Conservation (phyloP, 2,113 vertebrate genomes). For the Sceloporus tristichus region DNA sequence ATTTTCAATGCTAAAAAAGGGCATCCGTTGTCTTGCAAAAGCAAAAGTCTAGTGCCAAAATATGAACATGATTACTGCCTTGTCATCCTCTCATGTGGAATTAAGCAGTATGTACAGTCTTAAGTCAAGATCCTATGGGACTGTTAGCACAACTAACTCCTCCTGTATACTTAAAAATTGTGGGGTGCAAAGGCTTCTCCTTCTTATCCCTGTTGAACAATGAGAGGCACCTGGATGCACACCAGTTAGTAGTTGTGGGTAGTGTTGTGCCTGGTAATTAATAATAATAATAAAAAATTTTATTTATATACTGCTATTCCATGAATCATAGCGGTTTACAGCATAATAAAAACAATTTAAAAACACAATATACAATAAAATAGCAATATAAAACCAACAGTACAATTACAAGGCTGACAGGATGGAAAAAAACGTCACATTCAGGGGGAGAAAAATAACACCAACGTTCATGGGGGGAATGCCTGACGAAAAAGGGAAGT, state of each 20-base stretch:
- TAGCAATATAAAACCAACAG: no score
- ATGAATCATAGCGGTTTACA: no score
- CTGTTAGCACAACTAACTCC: background rate
- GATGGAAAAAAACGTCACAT: no score
- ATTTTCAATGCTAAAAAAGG: conserved; percentile 52
- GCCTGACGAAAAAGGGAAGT: no score
- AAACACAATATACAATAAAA: no score
- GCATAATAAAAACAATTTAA: no score
- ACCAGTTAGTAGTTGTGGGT: background rate
- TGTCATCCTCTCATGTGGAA: conserved; percentile 7
- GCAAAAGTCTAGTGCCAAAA: conserved; percentile 13
- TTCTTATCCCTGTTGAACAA: no score
- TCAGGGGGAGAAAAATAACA: no score
- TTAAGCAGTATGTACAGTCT: background rate
- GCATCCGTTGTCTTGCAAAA: conserved; percentile 33
- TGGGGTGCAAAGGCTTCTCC: background rate
- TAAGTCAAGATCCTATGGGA: conserved; percentile 1
- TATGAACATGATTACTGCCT: conserved; percentile 18
- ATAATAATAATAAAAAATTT: no score
- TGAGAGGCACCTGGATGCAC: background rate
- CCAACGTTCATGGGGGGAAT: no score
- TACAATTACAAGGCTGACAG: no score
- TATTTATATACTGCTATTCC: no score
- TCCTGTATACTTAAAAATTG: background rate
- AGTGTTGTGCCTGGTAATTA: background rate